phyloP scores from a whole-genome alignment of 1,140 invertebrate species.

The Monomorium pharaonis region DNA sequence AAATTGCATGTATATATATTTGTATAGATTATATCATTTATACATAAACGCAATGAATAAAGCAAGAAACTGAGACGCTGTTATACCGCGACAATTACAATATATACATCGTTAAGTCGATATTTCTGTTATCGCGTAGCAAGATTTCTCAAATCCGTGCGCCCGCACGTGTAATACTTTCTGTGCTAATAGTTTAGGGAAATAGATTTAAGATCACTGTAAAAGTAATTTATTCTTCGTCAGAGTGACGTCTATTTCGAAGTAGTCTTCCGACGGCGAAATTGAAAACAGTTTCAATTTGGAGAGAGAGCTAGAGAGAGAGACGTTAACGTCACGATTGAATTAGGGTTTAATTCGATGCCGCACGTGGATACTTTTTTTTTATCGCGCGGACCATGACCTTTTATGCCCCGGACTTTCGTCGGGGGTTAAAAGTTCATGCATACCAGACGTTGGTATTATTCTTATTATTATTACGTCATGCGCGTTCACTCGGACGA shows the following conservation, averaged over 20 bases:
- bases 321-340: neutral
- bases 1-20: neutral
- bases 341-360: neutral
- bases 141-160: neutral
- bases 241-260: neutral
- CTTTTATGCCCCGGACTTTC: neutral
- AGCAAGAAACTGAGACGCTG: neutral
- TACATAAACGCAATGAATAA: constrained; percentile 20
- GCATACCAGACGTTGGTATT: neutral
- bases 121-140: neutral
- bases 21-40: constrained; percentile 27
- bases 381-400: neutral
- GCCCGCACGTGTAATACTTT: neutral
- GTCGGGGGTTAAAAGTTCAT: neutral
- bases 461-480: constrained; percentile 10
- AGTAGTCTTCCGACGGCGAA: neutral
- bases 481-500: neutral
- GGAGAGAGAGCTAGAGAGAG: too few species aligned
- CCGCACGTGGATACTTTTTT: neutral
- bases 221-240: neutral
- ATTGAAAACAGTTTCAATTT: constrained; percentile 13
- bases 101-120: neutral
- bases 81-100: neutral
- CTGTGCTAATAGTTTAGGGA: neutral
- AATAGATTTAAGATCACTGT: neutral